phyloP scores from a whole-genome alignment of 1,140 invertebrate species.

The Cecropterus lyciades region DNA sequence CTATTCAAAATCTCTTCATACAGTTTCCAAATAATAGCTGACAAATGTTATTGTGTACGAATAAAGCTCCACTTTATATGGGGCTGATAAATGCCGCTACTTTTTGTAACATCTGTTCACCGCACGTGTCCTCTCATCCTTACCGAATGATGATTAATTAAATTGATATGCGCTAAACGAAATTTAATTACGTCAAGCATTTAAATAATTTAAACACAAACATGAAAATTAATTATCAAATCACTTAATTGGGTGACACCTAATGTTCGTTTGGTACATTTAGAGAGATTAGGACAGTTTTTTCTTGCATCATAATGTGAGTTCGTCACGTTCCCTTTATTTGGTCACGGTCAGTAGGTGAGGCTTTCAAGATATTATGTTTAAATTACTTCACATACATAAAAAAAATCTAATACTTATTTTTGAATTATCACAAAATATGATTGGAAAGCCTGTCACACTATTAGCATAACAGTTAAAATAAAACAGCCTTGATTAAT shows the following conservation, averaged over 20 bases:
- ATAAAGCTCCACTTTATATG: slow-evolving; percentile 12
- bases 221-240: slow-evolving; percentile 37
- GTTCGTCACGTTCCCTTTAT: not conserved
- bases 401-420: no score
- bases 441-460: no score
- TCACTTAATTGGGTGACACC: slow-evolving; percentile 16
- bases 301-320: not conserved
- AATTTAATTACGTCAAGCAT: slow-evolving; percentile 39
- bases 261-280: slow-evolving; percentile 41
- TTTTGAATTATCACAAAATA: no score
- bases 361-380: not conserved
- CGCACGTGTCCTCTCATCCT: slow-evolving; percentile 26
- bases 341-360: not conserved
- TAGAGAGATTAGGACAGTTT: slow-evolving; percentile 16
- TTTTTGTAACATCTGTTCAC: slow-evolving; percentile 26
- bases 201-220: slow-evolving; percentile 28
- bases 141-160: slow-evolving; percentile 32
- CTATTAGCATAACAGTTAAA: no score
- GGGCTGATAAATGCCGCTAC: slow-evolving; percentile 8
- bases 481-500: no score
- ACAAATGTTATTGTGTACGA: slow-evolving; percentile 28
- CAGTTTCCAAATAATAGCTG: slow-evolving; percentile 27
- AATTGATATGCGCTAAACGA: slow-evolving; percentile 29
- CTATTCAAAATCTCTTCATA: slow-evolving; percentile 23
- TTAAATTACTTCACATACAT: not conserved